Conservation (phyloP, 2,113 vertebrate species). For the Ardeotis arabs region DNA sequence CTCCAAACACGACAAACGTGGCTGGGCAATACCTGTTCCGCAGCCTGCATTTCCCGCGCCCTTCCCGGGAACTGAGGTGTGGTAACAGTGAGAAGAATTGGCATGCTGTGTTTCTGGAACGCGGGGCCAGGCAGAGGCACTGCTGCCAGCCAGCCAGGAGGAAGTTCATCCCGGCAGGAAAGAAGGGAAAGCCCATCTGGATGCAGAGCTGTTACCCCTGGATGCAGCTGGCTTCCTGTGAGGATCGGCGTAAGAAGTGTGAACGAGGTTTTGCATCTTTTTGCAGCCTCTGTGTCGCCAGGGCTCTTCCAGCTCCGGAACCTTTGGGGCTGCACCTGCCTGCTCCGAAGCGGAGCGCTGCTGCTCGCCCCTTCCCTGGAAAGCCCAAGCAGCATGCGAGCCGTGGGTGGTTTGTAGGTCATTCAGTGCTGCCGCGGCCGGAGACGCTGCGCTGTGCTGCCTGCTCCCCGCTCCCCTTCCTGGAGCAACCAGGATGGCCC, state of each 20-base stretch:
- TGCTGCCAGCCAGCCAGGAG: background rate
- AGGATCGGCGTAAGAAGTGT: background rate
- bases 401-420: background rate
- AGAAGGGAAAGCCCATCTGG: background rate
- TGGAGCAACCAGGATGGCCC: background rate
- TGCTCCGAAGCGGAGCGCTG: background rate
- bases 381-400: background rate
- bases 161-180: background rate
- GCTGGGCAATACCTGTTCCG: background rate
- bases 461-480: background rate
- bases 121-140: background rate
- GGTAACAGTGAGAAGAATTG: rapidly evolving
- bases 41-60: rapidly evolving
- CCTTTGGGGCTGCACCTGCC: background rate
- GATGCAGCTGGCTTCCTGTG: background rate
- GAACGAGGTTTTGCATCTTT: background rate
- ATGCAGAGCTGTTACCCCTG: background rate
- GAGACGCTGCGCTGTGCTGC: background rate
- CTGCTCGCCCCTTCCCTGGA: background rate
- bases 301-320: background rate
- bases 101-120: background rate
- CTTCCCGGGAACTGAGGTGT: background rate
- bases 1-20: background rate
- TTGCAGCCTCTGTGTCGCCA: background rate
- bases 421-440: background rate